A percentile compares a stretch with the other conserved stretches of the same genome.
phyloP scores from a whole-genome alignment of 2,797 vertebrate species.

The Huso huso region DNA sequence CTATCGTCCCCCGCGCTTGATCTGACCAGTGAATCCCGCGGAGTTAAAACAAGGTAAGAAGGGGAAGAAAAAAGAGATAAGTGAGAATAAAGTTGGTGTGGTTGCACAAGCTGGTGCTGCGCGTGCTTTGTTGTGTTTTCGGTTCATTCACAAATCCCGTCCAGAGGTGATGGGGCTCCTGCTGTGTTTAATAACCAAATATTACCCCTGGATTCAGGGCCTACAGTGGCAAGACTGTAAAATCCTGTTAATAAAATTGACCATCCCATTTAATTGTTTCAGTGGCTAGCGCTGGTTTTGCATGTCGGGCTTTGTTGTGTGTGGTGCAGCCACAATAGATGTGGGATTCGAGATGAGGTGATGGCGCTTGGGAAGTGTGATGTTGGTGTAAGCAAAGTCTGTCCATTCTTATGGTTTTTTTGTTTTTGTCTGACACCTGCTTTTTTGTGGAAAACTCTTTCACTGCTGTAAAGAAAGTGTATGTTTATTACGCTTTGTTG shows the following conservation, averaged over 20 bases:
- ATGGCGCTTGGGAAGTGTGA: neutral
- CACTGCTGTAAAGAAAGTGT: no score
- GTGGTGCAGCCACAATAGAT: neutral
- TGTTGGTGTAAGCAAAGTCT: no score
- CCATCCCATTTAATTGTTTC: neutral
- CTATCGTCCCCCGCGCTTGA: slow-evolving; percentile 29
- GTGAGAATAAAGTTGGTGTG: slow-evolving; percentile 38
- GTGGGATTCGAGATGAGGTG: neutral
- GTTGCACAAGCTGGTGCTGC: slow-evolving; percentile 15
- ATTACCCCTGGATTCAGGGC: neutral
- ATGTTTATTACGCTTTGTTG: no score
- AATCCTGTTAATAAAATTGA: no score
- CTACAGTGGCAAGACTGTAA: neutral
- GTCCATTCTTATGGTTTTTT: no score
- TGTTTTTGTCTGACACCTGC: no score
- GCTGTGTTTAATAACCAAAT: neutral
- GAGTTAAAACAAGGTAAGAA: slow-evolving; percentile 63
- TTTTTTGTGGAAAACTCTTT: no score
- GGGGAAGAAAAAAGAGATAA: slow-evolving; percentile 12
- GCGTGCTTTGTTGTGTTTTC: neutral
- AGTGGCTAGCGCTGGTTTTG: neutral
- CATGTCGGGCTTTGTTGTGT: neutral
- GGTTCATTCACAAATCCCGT: neutral
- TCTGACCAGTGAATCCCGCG: slow-evolving; percentile 19
- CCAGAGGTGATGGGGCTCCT: neutral